Conservation (phyloP, 2,113 vertebrate species). For the Eolophus roseicapilla region DNA sequence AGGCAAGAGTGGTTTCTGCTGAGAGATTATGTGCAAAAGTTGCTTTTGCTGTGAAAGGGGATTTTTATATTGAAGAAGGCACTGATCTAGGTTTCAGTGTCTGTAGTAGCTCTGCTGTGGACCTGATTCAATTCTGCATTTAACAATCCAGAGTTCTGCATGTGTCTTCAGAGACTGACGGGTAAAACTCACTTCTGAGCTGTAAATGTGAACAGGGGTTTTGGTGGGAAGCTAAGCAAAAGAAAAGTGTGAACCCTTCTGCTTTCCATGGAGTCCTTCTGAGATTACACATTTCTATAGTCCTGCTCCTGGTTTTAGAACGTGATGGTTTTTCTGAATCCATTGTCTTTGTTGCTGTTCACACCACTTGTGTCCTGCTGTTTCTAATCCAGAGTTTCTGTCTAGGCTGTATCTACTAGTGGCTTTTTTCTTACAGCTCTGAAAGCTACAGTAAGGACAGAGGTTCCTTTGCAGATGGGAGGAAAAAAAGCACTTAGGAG, state of each 20-base stretch:
- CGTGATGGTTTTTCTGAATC: neutral
- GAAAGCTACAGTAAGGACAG: neutral
- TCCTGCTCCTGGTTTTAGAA: neutral
- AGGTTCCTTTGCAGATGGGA: neutral
- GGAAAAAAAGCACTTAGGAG: neutral
- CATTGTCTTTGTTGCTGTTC: neutral
- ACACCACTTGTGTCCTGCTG: neutral
- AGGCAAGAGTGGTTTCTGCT: neutral
- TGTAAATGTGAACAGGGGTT: neutral
- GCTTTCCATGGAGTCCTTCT: neutral
- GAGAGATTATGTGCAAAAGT: neutral
- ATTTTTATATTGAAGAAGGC: neutral
- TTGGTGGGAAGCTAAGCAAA: neutral
- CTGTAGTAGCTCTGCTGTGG: neutral
- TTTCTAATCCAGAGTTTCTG: neutral
- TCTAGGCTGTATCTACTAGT: neutral
- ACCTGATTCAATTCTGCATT: neutral
- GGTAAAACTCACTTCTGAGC: neutral
- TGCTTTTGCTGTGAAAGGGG: neutral
- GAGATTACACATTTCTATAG: neutral
- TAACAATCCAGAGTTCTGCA: neutral
- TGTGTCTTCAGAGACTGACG: neutral
- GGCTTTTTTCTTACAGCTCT: neutral
- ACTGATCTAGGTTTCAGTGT: neutral
- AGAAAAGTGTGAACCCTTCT: neutral